Base-by-base conservation (phyloP, 2,797 vertebrate species). In the Parotocinclus haroldoi region DNA sequence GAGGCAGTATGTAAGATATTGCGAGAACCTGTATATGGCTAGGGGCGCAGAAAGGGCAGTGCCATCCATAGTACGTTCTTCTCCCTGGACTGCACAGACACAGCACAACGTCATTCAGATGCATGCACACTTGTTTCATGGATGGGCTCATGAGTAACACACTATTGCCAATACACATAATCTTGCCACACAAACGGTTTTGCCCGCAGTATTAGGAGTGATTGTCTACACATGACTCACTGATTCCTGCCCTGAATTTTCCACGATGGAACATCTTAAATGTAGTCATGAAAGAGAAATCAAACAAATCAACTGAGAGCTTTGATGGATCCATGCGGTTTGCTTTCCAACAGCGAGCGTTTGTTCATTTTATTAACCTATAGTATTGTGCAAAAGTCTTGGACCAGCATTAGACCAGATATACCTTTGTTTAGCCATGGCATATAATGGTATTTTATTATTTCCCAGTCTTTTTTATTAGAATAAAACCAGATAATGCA, bases 191-290 rank as follows among this genome's bases (percentile, higher is more conserved):
- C 58, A 58, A 42, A 71, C 53, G n/a, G 44, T 50, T 67, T 72
- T 68, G 73, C 76, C 70, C 75, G 69, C 78, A 76, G 76, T 66
- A 65, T 58, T 61, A 81, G 70, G 56, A 83, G 79, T 89, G 88
- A 90, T 90, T 90, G 89, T 91, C 89, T 81, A 68, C 76, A 74
- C 79, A 69, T 17, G 72, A 69, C 58, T 64, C 68, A 58, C 44
- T 18, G 37, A 60, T 64, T 61, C 58, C 56, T 68, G 45, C 48
- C 48, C 48, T 50, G 48, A 50, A 14, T 14, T 7, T 64, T 48
- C 48, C 52, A 40, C 66, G 37, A 42, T 70, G 71, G 60, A 74
- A 74, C 64, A 76, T 59, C 71, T 9, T 12, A 49, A 53, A 75
- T 45, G 50, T 64, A 59, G 42, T 58, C 42, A 52, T 27, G 9